Evolutionary conservation across 2,888 invertebrate species (phyloP), one percentile per base, ranked within the genome.

Genomic region (Trichacis sp.): DNA sequence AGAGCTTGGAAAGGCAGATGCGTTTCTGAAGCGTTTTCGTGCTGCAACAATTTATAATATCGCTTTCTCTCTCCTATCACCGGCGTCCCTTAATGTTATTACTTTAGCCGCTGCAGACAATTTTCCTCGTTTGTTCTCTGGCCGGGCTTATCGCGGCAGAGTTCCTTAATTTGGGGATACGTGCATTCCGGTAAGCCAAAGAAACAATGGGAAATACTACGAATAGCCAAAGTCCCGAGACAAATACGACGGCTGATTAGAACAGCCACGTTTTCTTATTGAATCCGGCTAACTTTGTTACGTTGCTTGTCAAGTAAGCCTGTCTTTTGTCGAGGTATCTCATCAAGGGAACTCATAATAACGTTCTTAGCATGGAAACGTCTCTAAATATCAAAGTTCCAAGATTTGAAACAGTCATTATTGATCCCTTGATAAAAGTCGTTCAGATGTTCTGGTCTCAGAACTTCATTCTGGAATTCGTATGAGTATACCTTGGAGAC

Each of bases 21-120:
- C 48, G 53, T 60, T 53, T 53, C 36, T 51, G 33, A 56, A 60
- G 54, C 64, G 49, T 58, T 64, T 58, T 53, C 45, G 50, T 80
- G 77, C 74, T 71, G 68, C 72, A 77, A 79, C 77, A 80, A 82
- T 81, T 79, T 78, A 80, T 80, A 80, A 80, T 80, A 79, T 72
- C 69, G 46, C 68, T 69, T 64, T 59, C 61, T 69, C 56, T 50
- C 57, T 54, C 47, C 43, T 40, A 33, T 17, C 49, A 47, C 56
- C 50, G 53, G 64, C 47, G 58, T 42, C 54, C 57, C 8, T 24
- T 24, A 24, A 24, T 24, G 3, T 78, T 81, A 79, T 82, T 79
- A 81, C 77, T 80, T 75, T 71, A 75, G 73, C 73, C 75, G 69
- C 73, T 73, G 73, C 68, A 75, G 77, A 80, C 81, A 82, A 81